Evolutionary conservation across 2,797 vertebrate species (phyloP), one percentile per base, ranked within the genome.

Genomic region (Hemibagrus guttatus): DNA sequence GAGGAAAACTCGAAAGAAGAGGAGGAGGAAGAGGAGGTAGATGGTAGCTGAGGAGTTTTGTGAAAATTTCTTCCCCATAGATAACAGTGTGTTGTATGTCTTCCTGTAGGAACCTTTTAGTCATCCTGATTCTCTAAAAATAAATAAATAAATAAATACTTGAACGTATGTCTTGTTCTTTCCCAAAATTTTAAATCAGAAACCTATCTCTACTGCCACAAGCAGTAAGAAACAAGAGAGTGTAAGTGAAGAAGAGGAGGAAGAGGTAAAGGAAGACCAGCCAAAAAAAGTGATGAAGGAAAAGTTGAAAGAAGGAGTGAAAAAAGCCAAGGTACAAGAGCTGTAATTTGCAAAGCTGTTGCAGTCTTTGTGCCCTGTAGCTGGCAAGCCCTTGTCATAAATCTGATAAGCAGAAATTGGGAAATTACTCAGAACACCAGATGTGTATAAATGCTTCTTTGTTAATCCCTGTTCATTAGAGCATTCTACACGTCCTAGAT

Each of bases 161-260:
- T 8, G 16, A 49, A 54, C 8, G 19, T 59, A 31, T 63, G 58
- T 56, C 11, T 13, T 13, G 13, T 54, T 54, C 31, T 75, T 75
- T n/a, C 2, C 39, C 23, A 9, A 54, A 68, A 68, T 68, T 17
- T 19, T 46, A 81, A 64, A 28, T 39, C 54, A 79, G 54, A 78
- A 78, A 35, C 28, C 52, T 13, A 23, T 42, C 56, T 80, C 35
- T 26, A n/a, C 76, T 74, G 75, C 85, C 46, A 90, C 78, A 80
- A 80, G 13, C 35, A 80, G 31, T 61, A 26, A 61, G 56, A 92
- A 66, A 85, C 85, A 86, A 72, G 79, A 88, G 6, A 92, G 84
- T 90, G 92, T 72, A 89, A 91, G 93, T 69, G 92, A 92, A 0
- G 91, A 91, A 0, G 89, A 91, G 0, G 91, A 92, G 0, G 89